phyloP scores from a whole-genome alignment of 2,888 invertebrate genomes.

The Drosophila melanosoma region DNA sequence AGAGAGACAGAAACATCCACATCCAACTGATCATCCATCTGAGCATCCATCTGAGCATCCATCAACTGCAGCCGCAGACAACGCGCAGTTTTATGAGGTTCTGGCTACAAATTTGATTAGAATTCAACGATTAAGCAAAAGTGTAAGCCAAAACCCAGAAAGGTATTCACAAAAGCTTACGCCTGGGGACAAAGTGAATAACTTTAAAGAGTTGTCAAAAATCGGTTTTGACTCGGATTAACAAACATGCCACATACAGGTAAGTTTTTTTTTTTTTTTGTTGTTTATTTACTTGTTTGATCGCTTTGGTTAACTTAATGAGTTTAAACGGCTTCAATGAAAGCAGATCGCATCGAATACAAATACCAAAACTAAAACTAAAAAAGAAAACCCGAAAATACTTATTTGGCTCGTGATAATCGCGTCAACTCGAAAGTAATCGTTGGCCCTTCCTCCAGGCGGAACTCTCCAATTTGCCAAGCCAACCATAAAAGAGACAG shows the following conservation, averaged over 20 bases:
- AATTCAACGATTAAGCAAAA: constrained; percentile 72
- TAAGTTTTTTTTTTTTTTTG: constrained; percentile 51
- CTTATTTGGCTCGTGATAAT: constrained; percentile 34
- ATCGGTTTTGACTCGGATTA: constrained; percentile 37
- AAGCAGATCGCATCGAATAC: constrained; percentile 30
- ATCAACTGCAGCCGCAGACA: constrained; percentile 52
- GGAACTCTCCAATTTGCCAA: constrained; percentile 4
- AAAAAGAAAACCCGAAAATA: constrained; percentile 22
- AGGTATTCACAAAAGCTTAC: constrained; percentile 55
- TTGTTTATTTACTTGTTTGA: constrained; percentile 6
- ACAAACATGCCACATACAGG: constrained; percentile 74
- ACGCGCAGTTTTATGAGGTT: constrained; percentile 59
- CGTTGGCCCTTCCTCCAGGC: constrained; percentile 24
- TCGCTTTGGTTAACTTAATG: constrained; percentile 55
- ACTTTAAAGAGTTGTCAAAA: constrained; percentile 55
- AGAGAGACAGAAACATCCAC: constrained; percentile 14
- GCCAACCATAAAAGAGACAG: constrained; percentile 25
- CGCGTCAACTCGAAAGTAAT: constrained; percentile 22
- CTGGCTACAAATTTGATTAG: constrained; percentile 74
- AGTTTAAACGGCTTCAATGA: constrained; percentile 48
- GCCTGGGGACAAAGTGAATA: constrained; percentile 12
- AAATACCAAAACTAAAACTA: constrained; percentile 5
- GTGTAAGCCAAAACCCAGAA: constrained; percentile 31
- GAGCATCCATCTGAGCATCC: constrained; percentile 21
- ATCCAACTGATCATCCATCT: not conserved